Evolutionary conservation across 2,888 invertebrate genomes (phyloP), one percentile per base, ranked within the genome.

Genomic region (Nomada flava): DNA sequence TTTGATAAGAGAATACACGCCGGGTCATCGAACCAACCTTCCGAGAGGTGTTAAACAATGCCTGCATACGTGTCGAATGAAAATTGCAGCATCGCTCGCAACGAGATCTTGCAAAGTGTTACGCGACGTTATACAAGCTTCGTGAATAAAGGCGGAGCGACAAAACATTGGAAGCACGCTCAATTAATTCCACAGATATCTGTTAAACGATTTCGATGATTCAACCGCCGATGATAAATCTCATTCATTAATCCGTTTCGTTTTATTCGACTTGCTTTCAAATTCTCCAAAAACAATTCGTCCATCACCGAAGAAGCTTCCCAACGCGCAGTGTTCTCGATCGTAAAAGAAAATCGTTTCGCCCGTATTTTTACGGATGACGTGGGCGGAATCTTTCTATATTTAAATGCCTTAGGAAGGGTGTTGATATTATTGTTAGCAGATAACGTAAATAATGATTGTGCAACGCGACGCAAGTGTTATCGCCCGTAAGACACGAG

Each of bases 401-500:
- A 71, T 83, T 80, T 79, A 85, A 78, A 79, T 72, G 57, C 42
- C 47, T 20, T 36, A 5, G 36, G 7, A 0, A 36, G 64, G 59
- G 78, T 44, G 52, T 64, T 63, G 76, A 84, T 71, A 83, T 86
- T 87, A 82, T 85, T 84, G 79, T 76, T 81, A 85, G 79, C 79
- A 72, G 75, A 72, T 67, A 79, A 79, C 82, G 84, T 86, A 88
- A 88, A 88, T 78, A 88, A 78, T 79, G 83, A 82, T 89, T 89
- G 89, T 88, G 88, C 89, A 88, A 89, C 69, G 73, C 85, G 85
- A 84, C 79, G 89, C 88, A 88, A 89, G 64, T 44, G 67, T 86
- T 87, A 85, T 87, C 88, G 74, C 50, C 20, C 55, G 67, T 62
- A 42, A 68, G 70, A 75, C 70, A n/a, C 23, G 26, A 53, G 13